Evolutionary conservation across 2,113 vertebrate species (phyloP).

Genomic region (Coptodon bakossiorum): DNA sequence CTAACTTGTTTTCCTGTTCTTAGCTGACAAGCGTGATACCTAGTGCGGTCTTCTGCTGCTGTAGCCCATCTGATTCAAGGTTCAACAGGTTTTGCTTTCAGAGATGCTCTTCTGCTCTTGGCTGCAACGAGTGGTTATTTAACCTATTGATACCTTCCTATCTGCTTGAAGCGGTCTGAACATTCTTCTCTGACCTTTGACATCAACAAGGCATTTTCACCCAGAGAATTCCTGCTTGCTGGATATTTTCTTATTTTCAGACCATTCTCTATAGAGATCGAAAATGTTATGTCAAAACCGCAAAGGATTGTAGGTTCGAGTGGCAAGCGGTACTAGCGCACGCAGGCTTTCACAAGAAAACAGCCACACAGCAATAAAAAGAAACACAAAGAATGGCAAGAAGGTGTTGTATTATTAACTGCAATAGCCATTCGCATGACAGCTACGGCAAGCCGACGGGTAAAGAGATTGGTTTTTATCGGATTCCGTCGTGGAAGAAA

Average conservation of each 20-base stretch:
- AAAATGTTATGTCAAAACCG: not conserved
- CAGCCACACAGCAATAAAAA: not conserved
- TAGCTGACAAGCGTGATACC: rapidly evolving
- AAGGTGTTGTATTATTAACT: not conserved
- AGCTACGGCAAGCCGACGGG: rapidly evolving
- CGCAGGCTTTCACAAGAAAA: not conserved
- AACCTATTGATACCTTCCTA: not conserved
- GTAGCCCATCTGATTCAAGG: not conserved
- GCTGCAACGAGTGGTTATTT: not conserved
- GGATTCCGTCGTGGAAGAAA: rapidly evolving
- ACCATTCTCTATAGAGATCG: not conserved
- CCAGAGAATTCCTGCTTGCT: not conserved
- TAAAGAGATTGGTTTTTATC: rapidly evolving
- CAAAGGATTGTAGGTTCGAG: not conserved
- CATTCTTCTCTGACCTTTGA: not conserved
- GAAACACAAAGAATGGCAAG: rapidly evolving
- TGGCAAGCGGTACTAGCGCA: not conserved
- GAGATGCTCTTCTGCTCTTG: not conserved
- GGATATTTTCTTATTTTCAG: not conserved
- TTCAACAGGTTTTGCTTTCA: not conserved
- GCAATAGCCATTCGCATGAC: not conserved
- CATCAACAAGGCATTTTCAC: not conserved
- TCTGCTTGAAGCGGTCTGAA: not conserved
- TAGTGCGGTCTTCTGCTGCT: not conserved
- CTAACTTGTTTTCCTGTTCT: not conserved